phyloP scores from a whole-genome alignment of 23 tunicate genomes.

The Corella eumyota region DNA sequence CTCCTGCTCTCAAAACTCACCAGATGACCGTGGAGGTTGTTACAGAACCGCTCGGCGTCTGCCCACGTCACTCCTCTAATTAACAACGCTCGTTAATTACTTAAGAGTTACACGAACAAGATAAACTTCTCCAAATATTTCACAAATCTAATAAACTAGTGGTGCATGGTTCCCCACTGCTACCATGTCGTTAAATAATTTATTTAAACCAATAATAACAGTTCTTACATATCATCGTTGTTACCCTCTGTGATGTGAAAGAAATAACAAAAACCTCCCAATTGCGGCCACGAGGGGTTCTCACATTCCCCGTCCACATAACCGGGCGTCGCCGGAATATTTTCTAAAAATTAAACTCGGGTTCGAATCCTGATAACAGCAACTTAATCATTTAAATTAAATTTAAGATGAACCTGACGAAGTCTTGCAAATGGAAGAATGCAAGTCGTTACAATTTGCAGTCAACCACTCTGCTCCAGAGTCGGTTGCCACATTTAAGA shows the following conservation, averaged over 20 bases:
- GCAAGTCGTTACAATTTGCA: constrained; percentile 27
- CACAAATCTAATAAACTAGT: too few species aligned
- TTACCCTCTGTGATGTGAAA: constrained; percentile 17
- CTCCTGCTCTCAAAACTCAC: constrained; percentile 58
- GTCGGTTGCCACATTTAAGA: constrained; percentile 39
- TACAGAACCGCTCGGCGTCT: constrained; percentile 61
- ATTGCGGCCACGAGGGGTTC: constrained; percentile 52
- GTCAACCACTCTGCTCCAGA: constrained; percentile 78
- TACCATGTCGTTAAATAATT: too few species aligned
- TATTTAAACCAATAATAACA: too few species aligned
- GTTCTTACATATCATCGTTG: too few species aligned
- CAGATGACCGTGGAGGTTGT: constrained; percentile 39
- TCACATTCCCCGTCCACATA: constrained; percentile 51
- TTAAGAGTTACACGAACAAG: too few species aligned
- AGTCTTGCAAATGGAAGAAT: constrained; percentile 65
- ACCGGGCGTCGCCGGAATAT: constrained; percentile 62
- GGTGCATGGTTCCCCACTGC: too few species aligned
- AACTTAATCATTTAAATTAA: neutral
- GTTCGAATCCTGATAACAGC: neutral
- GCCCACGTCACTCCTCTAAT: constrained; percentile 51
- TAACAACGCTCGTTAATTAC: neutral
- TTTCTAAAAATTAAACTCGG: too few species aligned
- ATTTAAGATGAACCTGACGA: constrained; percentile 28
- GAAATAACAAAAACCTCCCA: constrained; percentile 67
- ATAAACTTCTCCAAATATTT: too few species aligned